Evolutionary conservation across 2,113 vertebrate genomes (phyloP), one percentile per base, ranked within the genome.

Genomic region (Cebidichthys violaceus): DNA sequence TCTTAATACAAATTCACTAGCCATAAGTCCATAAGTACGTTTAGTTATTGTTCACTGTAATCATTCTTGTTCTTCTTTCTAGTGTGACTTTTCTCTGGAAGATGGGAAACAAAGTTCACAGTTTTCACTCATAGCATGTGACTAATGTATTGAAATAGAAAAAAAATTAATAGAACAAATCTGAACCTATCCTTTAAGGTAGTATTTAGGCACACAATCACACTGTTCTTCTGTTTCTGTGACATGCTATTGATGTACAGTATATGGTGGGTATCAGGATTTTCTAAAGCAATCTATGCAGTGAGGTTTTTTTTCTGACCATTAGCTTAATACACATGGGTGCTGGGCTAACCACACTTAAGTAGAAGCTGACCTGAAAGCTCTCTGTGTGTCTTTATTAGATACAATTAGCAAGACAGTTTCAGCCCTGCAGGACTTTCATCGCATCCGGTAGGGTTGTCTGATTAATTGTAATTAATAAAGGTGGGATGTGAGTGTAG

Each of bases 401-500:
- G 65, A 70, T 43, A 68, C 17, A 76, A 18, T 71, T 83, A 57
- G 33, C n/a, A 14, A 50, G 64, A 29, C 62, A 39, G 31, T 62
- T 64, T 77, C 15, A 62, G 45, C 24, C 24, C 13, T 64, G 10
- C 55, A 13, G 17, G 15, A 10, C 14, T 61, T 75, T 60, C 4
- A 54, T 50, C 1, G 4, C 1, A 64, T 61, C 37, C 37, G 68
- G 37, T 27, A 29, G 18, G 3, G 20, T 39, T 82, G 47, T 65
- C 13, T 67, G 11, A 18, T 33, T 59, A 76, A 69, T 47, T 65
- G 3, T 10, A 69, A 77, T 59, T 18, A 70, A 74, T 67, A 71
- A 75, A 50, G 50, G 13, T 64, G n/a, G 0, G 7, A 29, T 65
- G 9, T 52, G 24, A 74, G 33, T 50, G 54, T 29, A 14, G 62